phyloP scores from a whole-genome alignment of 2,797 vertebrate genomes.

The Bovichtus diacanthus region DNA sequence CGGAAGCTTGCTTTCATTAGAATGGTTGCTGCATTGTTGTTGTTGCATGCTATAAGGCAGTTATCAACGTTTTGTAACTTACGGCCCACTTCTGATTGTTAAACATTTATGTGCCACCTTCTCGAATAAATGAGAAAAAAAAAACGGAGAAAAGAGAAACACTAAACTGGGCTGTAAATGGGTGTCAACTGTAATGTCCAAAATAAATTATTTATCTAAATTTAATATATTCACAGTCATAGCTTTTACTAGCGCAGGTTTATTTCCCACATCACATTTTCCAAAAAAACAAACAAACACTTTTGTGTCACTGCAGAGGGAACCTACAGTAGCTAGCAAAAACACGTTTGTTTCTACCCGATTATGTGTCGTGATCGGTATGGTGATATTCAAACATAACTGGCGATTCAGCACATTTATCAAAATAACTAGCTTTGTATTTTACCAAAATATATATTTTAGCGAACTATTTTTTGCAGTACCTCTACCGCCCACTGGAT shows the following conservation, averaged over 20 bases:
- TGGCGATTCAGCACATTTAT: neutral
- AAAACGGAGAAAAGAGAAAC: neutral
- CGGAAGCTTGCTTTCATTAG: neutral
- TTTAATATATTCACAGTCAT: neutral
- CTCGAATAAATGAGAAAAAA: no score
- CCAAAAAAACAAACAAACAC: no score
- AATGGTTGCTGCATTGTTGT: neutral
- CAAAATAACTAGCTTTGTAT: neutral
- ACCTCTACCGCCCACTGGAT: neutral
- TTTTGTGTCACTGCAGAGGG: neutral
- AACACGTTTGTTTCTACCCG: neutral
- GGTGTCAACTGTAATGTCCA: neutral
- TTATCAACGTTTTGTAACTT: no score
- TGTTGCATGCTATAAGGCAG: neutral
- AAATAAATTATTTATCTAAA: neutral
- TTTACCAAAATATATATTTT: neutral
- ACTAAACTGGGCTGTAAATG: neutral
- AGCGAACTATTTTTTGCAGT: neutral
- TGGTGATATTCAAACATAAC: neutral
- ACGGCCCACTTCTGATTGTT: no score
- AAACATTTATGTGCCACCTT: no score
- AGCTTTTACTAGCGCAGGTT: no score
- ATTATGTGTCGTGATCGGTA: neutral
- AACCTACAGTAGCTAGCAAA: no score
- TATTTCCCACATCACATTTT: no score